Base-by-base conservation (phyloP, 2,113 vertebrate genomes). In the Callipepla squamata region DNA sequence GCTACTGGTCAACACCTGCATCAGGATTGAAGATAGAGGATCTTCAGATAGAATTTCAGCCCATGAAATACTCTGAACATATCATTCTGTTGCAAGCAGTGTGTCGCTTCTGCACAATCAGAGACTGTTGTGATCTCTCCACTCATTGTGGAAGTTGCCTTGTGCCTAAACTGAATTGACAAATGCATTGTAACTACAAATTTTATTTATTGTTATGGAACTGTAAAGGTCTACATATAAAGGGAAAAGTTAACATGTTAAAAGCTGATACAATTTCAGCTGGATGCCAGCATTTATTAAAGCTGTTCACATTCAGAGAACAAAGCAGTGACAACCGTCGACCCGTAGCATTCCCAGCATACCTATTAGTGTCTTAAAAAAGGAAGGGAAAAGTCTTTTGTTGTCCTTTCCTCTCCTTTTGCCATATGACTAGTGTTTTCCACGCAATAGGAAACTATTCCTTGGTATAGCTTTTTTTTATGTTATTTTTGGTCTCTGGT, bases 81-180 rank as follows among this genome's bases (percentile, higher is more conserved):
- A 97, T 98, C 98, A 97, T 97, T 98, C 94, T 96, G 98, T 98
- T 98, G 98, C 98, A 98, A 98, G 98, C 98, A 97, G 97, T 97
- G 95, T 97, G 98, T 98, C 97, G 98, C 98, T 99, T 98, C 98
- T 98, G 98, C 99, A 99, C 99, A 99, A 99, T 99, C 99, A 99
- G 98, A 99, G 98, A 99, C 98, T 98, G 98, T 98, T 97, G 98
- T 95, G 97, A 98, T 98, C 98, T 98, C 98, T 98, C 98, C 98
- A 98, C 98, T 95, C 95, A 97, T 96, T 69, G 98, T 98, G 98
- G 99, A 98, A 98, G 98, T 98, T 98, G 99, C 98, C 98, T 99
- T 98, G 99, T 99, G 99, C 99, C 99, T 99, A 99, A 99, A 99
- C 98, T 98, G 98, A 99, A 98, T 99, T 99, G 99, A 99, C 99